Evolutionary conservation across 37 sponge, comb jelly and placozoan species (phyloP), one percentile per base, ranked within the genome.

Genomic region (Oscarella lobularis): DNA sequence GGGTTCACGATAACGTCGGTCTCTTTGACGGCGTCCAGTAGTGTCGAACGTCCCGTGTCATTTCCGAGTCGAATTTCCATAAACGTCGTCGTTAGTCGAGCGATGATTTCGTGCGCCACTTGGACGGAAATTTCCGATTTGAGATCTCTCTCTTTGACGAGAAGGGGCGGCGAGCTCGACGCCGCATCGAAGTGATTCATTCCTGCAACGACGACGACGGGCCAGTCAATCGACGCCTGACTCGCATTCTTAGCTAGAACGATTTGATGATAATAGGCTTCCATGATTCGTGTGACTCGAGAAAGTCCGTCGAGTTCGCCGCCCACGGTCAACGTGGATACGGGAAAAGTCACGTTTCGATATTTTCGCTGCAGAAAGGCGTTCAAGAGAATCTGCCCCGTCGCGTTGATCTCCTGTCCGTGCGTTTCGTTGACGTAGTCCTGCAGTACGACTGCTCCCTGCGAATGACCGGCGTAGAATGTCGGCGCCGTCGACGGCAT

Each of bases 251-350:
- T 36, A 66, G 73, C 40, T 2, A 73, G 65, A n/a, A n/a, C n/a
- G 9, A 89, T 76, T 0, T 81, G 72, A 37, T 85, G 86, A 41
- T 79, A 81, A 66, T 85, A 91, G 32, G 80, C 79, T 38, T 87
- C 92, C 87, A 84, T 84, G 0, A 87, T 68, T 4, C 92, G 74
- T 20, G 92, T 82, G 35, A 91, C 80, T n/a, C 87, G 80, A 39
- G 54, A 48, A 38, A 91, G 65, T 1, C 92, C 92, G 54, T 91
- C 92, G 41, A 87, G 75, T 40, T 91, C 92, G 6, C 92, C 92
- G 2, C 92, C 81, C 36, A 91, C 48, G 3, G 85, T 84, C 41
- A 91, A 72, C 9, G 87, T 87, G 3, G 77, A 75, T 37, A 87
- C 78, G 67, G 87, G 87, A 38, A 81, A 91, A 34, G 80, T 74